These are phyloP conservation scores for Enteromius treurensis DNA, from an alignment of 2,797 vertebrate genomes.

Conservation along the genomic window DNA sequence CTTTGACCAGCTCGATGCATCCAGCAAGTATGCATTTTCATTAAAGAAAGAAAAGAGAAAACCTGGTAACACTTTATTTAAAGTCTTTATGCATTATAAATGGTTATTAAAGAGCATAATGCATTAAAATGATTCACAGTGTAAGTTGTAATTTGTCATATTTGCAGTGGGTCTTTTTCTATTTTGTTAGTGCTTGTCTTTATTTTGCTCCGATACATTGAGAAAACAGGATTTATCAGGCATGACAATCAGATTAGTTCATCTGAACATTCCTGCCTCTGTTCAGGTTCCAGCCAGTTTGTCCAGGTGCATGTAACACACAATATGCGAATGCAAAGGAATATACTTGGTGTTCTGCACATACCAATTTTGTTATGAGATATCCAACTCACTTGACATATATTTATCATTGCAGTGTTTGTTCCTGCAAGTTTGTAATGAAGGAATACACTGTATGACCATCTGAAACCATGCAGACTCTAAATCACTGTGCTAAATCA, in stretches of 20 bases:
- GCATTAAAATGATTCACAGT: no score
- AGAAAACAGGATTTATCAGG: constrained; percentile 43
- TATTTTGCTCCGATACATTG: constrained; percentile 21
- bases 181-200: constrained; percentile 1
- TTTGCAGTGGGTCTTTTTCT: background rate
- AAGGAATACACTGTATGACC: constrained; percentile 4
- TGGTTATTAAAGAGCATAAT: no score
- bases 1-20: background rate
- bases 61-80: no score
- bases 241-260: constrained; percentile 51
- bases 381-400: background rate
- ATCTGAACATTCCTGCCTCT: constrained; percentile 42
- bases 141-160: no score
- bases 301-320: constrained; percentile 37
- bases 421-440: background rate
- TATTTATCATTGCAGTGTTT: background rate
- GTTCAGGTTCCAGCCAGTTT: constrained; percentile 47
- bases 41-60: no score
- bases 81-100: no score
- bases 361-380: background rate
- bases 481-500: background rate
- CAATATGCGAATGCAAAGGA: background rate
- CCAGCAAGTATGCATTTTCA: no score
- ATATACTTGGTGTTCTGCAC: background rate
- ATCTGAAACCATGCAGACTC: constrained; percentile 13